phyloP scores from a whole-genome alignment of 2,113 vertebrate species.

The Eidolon helvum region DNA sequence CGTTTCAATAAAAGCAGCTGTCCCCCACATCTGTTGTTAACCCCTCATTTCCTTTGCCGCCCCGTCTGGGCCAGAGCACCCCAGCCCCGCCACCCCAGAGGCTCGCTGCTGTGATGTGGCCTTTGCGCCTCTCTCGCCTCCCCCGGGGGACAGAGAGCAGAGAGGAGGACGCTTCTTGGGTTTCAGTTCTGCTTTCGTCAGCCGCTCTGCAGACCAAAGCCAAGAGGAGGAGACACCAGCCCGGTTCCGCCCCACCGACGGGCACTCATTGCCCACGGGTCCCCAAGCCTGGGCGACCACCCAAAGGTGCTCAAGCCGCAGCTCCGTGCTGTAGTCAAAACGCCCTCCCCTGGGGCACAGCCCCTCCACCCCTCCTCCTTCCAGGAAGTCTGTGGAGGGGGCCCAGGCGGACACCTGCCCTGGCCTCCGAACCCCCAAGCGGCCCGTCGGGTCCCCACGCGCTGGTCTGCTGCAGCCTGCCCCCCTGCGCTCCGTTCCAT shows the following conservation, averaged over 20 bases:
- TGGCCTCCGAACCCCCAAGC: background rate
- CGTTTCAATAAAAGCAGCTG: constrained; percentile 60
- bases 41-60: background rate
- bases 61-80: background rate
- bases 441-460: background rate
- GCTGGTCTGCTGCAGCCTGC: background rate
- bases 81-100: background rate
- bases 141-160: background rate
- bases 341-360: background rate
- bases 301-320: background rate
- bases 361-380: no score
- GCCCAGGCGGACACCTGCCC: background rate
- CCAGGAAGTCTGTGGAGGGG: background rate
- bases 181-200: background rate
- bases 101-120: background rate
- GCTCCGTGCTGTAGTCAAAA: background rate
- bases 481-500: background rate
- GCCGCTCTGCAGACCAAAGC: background rate
- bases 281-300: background rate
- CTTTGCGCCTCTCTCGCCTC: background rate
- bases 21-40: background rate
- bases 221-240: background rate
- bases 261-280: background rate
- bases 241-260: fast-evolving
- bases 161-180: background rate